A percentile compares a stretch with the other conserved stretches of the same genome.
These are phyloP conservation scores for Polypedilum pembai DNA, from an alignment of 1,140 invertebrate species.

Conservation along the genomic window DNA sequence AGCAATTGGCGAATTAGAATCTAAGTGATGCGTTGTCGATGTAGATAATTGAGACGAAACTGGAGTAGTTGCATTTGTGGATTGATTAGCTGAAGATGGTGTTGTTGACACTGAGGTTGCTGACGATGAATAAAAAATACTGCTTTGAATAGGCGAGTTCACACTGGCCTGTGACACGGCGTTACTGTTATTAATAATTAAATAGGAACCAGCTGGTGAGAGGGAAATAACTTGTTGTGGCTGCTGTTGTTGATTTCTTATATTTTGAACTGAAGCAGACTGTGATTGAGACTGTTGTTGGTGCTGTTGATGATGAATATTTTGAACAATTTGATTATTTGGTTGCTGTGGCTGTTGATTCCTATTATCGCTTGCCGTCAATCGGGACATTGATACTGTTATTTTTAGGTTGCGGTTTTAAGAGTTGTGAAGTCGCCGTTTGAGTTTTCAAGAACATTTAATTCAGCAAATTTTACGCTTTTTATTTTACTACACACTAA, in stretches of 20 bases:
- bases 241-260: slow-evolving; percentile 7
- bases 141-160: neutral
- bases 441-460: neutral
- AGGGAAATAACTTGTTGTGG: neutral
- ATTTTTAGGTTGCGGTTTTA: slow-evolving; percentile 1
- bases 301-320: neutral
- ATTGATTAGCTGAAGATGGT: neutral
- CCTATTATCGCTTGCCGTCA: slow-evolving; percentile 19
- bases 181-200: neutral
- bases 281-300: neutral
- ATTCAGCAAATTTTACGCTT: neutral
- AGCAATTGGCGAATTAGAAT: neutral
- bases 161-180: neutral
- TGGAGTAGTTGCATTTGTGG: neutral
- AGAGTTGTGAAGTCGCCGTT: neutral
- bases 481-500: too few relatives aligned
- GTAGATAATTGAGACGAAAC: slow-evolving; percentile 1
- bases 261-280: neutral
- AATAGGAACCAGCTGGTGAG: neutral
- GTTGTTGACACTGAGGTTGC: neutral
- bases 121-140: slow-evolving; percentile 20
- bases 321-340: slow-evolving; percentile 24
- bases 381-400: slow-evolving; percentile 23
- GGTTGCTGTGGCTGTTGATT: slow-evolving; percentile 14
- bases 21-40: slow-evolving; percentile 4